Conservation (phyloP, 2,888 invertebrate species). For the Synanthedon myopaeformis region DNA sequence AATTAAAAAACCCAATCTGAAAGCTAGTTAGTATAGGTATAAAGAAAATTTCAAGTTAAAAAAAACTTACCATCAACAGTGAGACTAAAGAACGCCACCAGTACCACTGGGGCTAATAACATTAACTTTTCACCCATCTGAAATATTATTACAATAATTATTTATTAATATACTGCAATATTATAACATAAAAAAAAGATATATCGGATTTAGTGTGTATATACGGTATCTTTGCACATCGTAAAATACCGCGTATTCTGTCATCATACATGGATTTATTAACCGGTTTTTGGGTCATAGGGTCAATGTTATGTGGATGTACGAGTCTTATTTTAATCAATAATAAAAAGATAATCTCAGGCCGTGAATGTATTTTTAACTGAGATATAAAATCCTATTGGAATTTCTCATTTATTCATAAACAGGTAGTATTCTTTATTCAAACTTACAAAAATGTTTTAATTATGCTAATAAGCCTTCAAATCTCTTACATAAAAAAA, state of each 20-base stretch:
- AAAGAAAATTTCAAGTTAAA: not conserved
- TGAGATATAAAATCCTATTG: no score
- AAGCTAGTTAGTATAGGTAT: no score
- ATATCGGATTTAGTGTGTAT: not conserved
- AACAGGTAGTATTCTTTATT: no score
- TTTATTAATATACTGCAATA: no score
- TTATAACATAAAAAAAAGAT: not conserved
- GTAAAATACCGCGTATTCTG: not conserved
- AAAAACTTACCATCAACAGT: constrained; percentile 43
- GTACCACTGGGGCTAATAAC: constrained; percentile 49
- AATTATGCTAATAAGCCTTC: no score
- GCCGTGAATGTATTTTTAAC: no score
- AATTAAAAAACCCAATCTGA: no score
- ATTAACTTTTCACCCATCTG: constrained; percentile 49
- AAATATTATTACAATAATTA: constrained; percentile 8
- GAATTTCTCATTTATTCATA: no score
- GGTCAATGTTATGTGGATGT: not conserved
- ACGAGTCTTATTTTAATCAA: no score
- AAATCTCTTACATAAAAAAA: no score
- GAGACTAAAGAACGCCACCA: constrained; percentile 31
- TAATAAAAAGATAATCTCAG: no score
- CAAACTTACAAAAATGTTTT: no score
- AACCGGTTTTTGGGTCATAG: not conserved
- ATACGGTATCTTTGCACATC: not conserved
- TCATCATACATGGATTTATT: not conserved